Evolutionary conservation across 2,797 vertebrate genomes (phyloP).

Genomic region (Spondyliosoma cantharus): DNA sequence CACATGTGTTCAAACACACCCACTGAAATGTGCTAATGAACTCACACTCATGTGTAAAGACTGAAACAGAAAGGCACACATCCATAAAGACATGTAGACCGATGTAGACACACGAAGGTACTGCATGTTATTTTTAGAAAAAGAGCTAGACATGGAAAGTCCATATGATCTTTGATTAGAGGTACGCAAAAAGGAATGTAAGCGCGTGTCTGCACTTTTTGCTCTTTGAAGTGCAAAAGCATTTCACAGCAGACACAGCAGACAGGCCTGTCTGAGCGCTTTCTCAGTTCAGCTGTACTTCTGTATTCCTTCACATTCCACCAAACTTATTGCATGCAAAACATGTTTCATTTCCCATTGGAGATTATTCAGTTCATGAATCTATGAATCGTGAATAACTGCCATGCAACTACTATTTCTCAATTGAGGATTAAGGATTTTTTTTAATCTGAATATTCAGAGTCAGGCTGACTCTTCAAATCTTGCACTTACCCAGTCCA

Average conservation of each 20-base stretch:
- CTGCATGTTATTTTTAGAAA: constrained; percentile 18
- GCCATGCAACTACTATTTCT: background rate
- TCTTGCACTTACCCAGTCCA: constrained; percentile 89
- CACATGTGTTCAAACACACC: constrained; percentile 66
- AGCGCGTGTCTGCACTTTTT: background rate
- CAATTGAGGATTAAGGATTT: background rate
- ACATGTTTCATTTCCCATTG: background rate
- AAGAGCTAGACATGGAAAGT: background rate
- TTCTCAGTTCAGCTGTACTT: background rate
- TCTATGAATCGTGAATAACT: background rate
- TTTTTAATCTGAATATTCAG: background rate
- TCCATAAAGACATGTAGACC: constrained; percentile 6
- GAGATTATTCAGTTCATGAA: background rate
- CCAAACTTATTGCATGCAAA: background rate
- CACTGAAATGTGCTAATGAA: constrained; percentile 60
- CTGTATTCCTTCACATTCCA: background rate
- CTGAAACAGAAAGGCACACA: constrained; percentile 32
- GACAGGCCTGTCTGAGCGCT: background rate
- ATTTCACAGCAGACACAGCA: background rate
- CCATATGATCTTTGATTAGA: constrained; percentile 16
- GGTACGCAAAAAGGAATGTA: background rate
- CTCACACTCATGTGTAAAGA: constrained; percentile 36
- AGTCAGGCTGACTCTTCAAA: background rate
- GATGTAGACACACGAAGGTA: background rate
- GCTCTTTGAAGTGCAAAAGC: constrained; percentile 34